phyloP scores from a whole-genome alignment of 2,797 vertebrate species.

The Zenarchopterus dispar region DNA sequence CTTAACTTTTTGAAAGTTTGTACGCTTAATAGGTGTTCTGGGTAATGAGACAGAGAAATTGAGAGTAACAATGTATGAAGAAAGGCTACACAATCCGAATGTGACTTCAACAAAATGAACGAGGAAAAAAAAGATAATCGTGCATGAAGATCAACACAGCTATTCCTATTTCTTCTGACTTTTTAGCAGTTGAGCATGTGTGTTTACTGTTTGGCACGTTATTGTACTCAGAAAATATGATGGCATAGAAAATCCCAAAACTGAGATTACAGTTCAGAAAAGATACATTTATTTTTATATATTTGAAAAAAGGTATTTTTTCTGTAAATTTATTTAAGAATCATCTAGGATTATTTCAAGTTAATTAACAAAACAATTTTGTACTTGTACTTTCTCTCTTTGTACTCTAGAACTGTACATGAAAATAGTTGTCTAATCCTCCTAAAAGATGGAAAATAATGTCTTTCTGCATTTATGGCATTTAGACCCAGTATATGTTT shows the following conservation, averaged over 20 bases:
- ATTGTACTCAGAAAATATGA: neutral
- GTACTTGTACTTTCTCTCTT: too few relatives aligned
- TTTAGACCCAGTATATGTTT: neutral
- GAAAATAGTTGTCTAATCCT: neutral
- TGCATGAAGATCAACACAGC: constrained; percentile 57
- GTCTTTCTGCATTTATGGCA: neutral
- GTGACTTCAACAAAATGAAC: constrained; percentile 71
- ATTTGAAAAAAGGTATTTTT: neutral
- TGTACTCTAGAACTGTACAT: neutral
- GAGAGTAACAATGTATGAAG: constrained; percentile 56
- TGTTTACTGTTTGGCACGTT: constrained; percentile 8
- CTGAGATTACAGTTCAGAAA: neutral
- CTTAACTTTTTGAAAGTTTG: constrained; percentile 51
- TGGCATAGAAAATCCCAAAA: neutral
- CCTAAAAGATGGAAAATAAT: neutral
- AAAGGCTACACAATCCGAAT: constrained; percentile 56
- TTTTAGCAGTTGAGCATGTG: constrained; percentile 27
- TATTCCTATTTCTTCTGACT: constrained; percentile 37
- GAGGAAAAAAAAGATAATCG: constrained; percentile 42
- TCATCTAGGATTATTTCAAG: too few relatives aligned
- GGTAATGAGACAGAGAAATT: constrained; percentile 73
- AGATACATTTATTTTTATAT: neutral
- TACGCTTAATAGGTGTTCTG: constrained; percentile 61
- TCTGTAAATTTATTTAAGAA: neutral
- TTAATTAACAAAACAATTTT: neutral